Base-by-base conservation (phyloP, 1,140 invertebrate species). In the Dermatophagoides farinae region DNA sequence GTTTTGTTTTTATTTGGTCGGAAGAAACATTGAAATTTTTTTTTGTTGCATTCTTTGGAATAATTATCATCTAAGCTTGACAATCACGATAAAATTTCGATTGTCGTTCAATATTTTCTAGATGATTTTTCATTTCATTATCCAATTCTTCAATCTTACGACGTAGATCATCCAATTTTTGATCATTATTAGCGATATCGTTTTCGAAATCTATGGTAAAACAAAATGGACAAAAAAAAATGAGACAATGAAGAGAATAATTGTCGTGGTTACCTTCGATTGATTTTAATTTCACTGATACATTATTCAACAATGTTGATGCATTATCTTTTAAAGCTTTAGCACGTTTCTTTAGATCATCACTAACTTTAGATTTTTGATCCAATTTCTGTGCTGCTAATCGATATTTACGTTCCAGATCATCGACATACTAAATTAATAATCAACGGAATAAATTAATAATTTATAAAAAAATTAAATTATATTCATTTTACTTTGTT, bases 291-390 rank as follows among this genome's bases (percentile, higher is more conserved):
- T 87, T 86, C 12, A 74, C 78, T 64, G 79, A 79, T 0, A 84
- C 84, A 63, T 83, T 81, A 59, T 80, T 79, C 0, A 84, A 84
- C 0, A 90, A 71, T 63, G 81, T 79, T 50, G 80, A 83, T 2
- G 86, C 86, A 61, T 79, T 74, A 62, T 82, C 78, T 31, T 85
- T 74, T 22, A 92, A 70, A 37, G 74, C 71, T 65, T 85, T 80
- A 8, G 87, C 85, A 62, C 82, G 76, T 57, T 80, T 77, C 64
- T 85, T 80, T 0, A 84, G 79, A 4, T 72, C 75, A 52, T 78
- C 78, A 38, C 81, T 83, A 52, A 77, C 74, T 60, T 74, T 73
- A 6, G 79, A 77, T 62, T 82, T 80, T 18, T 75, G 68, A 20
- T 78, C 75, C 18, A 87, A 67, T 12, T 74, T 73, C 22, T 76